Conservation (phyloP, 2,888 invertebrate species). For the Zygothrica quintamaculata region DNA sequence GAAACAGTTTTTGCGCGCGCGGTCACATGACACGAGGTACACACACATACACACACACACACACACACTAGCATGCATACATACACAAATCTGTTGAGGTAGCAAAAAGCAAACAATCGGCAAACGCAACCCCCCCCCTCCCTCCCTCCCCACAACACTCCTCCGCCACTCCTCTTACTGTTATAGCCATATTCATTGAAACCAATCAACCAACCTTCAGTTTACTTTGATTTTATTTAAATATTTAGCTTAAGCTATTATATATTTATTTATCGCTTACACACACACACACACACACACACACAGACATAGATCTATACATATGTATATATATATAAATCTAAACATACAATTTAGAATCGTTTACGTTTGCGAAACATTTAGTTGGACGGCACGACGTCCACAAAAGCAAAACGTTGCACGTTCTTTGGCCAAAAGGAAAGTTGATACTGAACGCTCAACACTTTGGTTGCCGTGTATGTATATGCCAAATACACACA, state of each 20-base stretch:
- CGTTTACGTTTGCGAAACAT: slow-evolving; percentile 51
- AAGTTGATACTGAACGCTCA: slow-evolving; percentile 62
- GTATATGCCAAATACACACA: slow-evolving; percentile 40
- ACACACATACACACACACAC: slow-evolving; percentile 30
- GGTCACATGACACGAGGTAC: slow-evolving; percentile 74
- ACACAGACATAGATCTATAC: slow-evolving; percentile 2
- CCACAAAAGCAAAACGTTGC: slow-evolving; percentile 48
- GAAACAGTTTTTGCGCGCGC: slow-evolving; percentile 73
- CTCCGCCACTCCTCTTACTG: too few species aligned
- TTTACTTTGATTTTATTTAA: slow-evolving; percentile 42
- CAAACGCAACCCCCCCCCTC: neutral
- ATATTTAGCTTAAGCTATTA: slow-evolving; percentile 29
- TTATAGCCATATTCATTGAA: too few species aligned
- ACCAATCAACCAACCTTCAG: neutral
- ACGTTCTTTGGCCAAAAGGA: slow-evolving; percentile 66
- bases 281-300: slow-evolving; percentile 10
- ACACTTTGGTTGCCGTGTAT: slow-evolving; percentile 52
- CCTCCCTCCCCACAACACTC: neutral
- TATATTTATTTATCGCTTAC: slow-evolving; percentile 15
- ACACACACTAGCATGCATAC: slow-evolving; percentile 18
- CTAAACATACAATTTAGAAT: slow-evolving; percentile 36
- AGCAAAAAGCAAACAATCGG: slow-evolving; percentile 60
- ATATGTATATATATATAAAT: slow-evolving; percentile 1
- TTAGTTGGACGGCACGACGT: slow-evolving; percentile 30
- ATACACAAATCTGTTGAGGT: slow-evolving; percentile 73